phyloP scores from a whole-genome alignment of 2,888 invertebrate species.

The Epinotia demarniana region DNA sequence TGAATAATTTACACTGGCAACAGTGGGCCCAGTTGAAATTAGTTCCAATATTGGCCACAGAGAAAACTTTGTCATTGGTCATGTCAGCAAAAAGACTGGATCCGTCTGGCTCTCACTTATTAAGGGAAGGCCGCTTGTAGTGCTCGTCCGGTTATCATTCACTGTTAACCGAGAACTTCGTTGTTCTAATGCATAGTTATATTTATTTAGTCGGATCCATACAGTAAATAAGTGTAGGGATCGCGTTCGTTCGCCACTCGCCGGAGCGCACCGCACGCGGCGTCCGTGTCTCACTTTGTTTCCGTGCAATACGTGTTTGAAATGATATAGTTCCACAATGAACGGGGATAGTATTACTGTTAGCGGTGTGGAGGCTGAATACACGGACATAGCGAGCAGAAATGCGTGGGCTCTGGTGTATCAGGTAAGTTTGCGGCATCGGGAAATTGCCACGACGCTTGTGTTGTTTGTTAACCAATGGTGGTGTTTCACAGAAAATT shows the following conservation, averaged over 20 bases:
- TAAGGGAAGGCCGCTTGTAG: constrained; percentile 40
- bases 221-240: constrained; percentile 16
- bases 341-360: constrained; percentile 57
- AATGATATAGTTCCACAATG: constrained; percentile 60
- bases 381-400: constrained; percentile 87
- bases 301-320: constrained; percentile 54
- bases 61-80: constrained; percentile 42
- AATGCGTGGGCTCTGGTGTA: constrained; percentile 89
- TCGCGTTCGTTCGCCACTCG: constrained; percentile 19
- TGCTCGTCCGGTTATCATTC: constrained; percentile 24
- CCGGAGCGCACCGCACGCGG: constrained; percentile 51
- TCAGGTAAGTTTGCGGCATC: constrained; percentile 83
- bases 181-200: constrained; percentile 37
- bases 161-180: constrained; percentile 31
- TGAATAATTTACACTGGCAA: not conserved
- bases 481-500: constrained; percentile 86
- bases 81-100: constrained; percentile 41
- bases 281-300: constrained; percentile 59
- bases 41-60: constrained; percentile 32
- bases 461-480: constrained; percentile 40
- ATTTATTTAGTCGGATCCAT: constrained; percentile 25
- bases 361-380: constrained; percentile 87
- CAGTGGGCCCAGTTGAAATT: constrained; percentile 17
- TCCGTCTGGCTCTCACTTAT: constrained; percentile 35
- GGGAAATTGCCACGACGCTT: constrained; percentile 39